Evolutionary conservation across 2,888 invertebrate species (phyloP).

Genomic region (Punctoribates punctum): DNA sequence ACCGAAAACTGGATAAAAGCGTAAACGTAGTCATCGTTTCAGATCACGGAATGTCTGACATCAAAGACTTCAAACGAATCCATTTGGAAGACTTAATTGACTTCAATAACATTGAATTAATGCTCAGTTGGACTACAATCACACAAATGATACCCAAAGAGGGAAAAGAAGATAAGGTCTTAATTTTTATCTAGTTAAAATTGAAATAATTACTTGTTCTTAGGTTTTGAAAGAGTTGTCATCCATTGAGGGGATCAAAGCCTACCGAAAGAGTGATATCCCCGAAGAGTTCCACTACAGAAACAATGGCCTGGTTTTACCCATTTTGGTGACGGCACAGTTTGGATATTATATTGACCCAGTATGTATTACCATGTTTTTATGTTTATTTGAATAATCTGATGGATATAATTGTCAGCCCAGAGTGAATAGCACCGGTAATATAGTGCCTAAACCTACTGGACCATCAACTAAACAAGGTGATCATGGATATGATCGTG

Average conservation of each 20-base stretch:
- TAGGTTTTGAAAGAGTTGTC: slow-evolving; percentile 44
- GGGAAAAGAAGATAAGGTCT: slow-evolving; percentile 44
- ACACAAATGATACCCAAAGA: slow-evolving; percentile 45
- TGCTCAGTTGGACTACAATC: slow-evolving; percentile 46
- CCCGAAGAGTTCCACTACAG: slow-evolving; percentile 48
- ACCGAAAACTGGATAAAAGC: slow-evolving; percentile 49
- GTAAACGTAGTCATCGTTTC: slow-evolving; percentile 53
- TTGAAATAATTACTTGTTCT: slow-evolving; percentile 46
- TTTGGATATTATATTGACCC: slow-evolving; percentile 47
- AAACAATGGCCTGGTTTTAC: slow-evolving; percentile 46
- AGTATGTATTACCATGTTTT: slow-evolving; percentile 26
- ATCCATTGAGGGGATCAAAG: slow-evolving; percentile 45
- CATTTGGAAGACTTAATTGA: slow-evolving; percentile 45
- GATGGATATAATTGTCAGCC: no score
- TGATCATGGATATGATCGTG: slow-evolving; percentile 46
- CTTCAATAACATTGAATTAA: slow-evolving; percentile 42
- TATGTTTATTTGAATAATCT: no score
- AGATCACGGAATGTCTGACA: slow-evolving; percentile 53
- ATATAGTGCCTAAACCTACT: no score
- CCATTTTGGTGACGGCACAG: slow-evolving; percentile 47
- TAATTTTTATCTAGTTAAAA: not conserved
- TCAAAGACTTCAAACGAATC: slow-evolving; percentile 49
- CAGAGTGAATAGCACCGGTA: no score
- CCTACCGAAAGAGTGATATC: slow-evolving; percentile 47
- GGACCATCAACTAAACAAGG: slow-evolving; percentile 35